phyloP scores from a whole-genome alignment of 2,888 invertebrate species.

The Philaethria dido region DNA sequence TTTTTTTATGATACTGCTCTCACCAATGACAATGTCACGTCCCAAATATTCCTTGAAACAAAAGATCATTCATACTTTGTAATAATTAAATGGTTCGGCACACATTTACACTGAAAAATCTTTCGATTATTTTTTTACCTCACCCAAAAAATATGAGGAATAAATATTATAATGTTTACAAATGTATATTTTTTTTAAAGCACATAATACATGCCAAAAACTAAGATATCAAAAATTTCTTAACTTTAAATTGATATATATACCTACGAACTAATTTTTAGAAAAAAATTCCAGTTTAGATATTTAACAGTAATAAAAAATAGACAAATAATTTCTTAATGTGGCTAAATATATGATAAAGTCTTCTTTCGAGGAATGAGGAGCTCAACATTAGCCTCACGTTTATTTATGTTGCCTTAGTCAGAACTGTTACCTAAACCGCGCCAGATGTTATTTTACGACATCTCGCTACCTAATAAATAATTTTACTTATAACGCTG shows the following conservation, averaged over 20 bases:
- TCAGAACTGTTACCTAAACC: constrained; percentile 77
- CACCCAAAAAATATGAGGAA: background rate
- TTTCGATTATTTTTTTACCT: background rate
- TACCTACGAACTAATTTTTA: too few relatives aligned
- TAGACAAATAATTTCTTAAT: constrained; percentile 3
- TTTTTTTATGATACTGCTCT: constrained; percentile 55
- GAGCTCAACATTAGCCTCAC: constrained; percentile 62
- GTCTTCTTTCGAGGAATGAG: constrained; percentile 51
- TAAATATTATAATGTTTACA: background rate
- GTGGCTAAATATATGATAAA: constrained; percentile 49
- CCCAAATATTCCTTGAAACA: constrained; percentile 41
- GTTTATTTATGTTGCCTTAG: constrained; percentile 81
- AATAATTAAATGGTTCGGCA: constrained; percentile 19
- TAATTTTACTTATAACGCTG: constrained; percentile 46
- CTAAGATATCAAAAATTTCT: background rate
- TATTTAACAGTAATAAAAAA: background rate
- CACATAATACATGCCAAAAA: background rate
- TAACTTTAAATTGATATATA: background rate
- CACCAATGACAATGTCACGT: constrained; percentile 53
- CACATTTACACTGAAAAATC: background rate
- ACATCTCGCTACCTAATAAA: constrained; percentile 71
- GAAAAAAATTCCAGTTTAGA: too few relatives aligned
- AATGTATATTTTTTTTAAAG: background rate
- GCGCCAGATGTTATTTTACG: constrained; percentile 81
- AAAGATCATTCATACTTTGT: constrained; percentile 30